Evolutionary conservation across 2,888 invertebrate species (phyloP).

Genomic region (Cataglyphis albicans): DNA sequence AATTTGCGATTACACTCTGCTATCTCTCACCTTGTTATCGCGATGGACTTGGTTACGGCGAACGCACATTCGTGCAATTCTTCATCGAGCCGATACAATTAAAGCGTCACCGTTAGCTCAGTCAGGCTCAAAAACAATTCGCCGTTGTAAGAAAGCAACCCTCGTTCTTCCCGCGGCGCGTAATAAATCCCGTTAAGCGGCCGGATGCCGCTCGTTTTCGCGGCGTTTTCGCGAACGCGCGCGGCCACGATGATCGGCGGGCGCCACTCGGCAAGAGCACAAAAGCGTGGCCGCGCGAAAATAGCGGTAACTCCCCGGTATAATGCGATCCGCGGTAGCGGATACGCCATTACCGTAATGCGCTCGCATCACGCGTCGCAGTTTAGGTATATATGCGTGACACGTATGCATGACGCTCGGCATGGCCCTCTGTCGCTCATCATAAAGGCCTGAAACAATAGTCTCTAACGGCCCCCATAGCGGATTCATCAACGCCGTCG

Average conservation of each 20-base stretch:
- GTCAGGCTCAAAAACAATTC: constrained; percentile 37
- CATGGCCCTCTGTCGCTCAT: constrained; percentile 60
- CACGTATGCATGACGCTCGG: constrained; percentile 52
- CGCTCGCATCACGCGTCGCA: constrained; percentile 63
- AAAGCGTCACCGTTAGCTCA: constrained; percentile 41
- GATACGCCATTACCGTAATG: constrained; percentile 75
- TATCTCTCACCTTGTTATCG: constrained; percentile 25
- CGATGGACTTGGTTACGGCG: neutral
- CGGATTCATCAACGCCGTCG: constrained; percentile 46
- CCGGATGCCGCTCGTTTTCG: constrained; percentile 72
- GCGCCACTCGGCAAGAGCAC: constrained; percentile 73
- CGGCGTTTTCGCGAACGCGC: constrained; percentile 66
- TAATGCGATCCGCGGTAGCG: constrained; percentile 75
- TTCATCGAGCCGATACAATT: constrained; percentile 33
- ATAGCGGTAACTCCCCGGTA: constrained; percentile 74
- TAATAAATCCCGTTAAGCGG: constrained; percentile 70
- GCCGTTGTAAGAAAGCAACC: constrained; percentile 42
- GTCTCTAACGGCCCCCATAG: constrained; percentile 50
- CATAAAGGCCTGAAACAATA: constrained; percentile 63
- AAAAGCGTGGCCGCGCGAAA: constrained; percentile 77
- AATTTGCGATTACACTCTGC: constrained; percentile 17
- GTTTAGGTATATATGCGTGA: constrained; percentile 60
- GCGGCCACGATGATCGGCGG: constrained; percentile 59
- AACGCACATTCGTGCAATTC: neutral
- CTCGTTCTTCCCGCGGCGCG: constrained; percentile 51